These are phyloP conservation scores for Melangyna quadrimaculata DNA, from an alignment of 2,888 invertebrate genomes.

Conservation along the genomic window DNA sequence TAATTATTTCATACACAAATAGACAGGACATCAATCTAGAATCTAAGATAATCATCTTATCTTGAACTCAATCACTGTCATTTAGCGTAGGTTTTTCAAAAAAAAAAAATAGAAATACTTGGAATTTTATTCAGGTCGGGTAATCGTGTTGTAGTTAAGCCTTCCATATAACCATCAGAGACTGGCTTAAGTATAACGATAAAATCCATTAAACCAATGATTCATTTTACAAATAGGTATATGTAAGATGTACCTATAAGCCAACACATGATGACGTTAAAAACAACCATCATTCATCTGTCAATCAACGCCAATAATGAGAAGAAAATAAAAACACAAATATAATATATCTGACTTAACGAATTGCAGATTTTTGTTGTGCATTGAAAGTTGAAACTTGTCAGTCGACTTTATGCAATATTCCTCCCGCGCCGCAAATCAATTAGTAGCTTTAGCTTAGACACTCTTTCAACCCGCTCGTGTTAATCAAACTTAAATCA, in stretches of 20 bases:
- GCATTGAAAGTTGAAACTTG: neutral
- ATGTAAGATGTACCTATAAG: neutral
- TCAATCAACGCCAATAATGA: constrained; percentile 4
- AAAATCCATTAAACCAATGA: neutral
- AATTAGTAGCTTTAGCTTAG: neutral
- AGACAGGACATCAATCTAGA: neutral
- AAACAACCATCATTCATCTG: constrained; percentile 34
- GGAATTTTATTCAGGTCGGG: constrained; percentile 4
- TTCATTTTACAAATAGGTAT: constrained; percentile 14
- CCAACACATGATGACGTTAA: constrained; percentile 28
- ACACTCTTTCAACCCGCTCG: constrained; percentile 7
- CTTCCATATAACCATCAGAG: neutral
- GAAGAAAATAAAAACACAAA: neutral
- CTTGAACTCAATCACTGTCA: constrained; percentile 30
- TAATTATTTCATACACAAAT: neutral
- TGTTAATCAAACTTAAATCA: neutral
- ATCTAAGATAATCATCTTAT: neutral
- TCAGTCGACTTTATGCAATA: constrained; percentile 21
- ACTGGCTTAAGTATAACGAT: neutral
- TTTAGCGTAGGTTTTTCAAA: neutral
- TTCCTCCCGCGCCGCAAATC: constrained; percentile 38
- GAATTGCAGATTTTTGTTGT: neutral
- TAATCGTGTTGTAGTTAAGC: neutral
- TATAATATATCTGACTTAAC: neutral
- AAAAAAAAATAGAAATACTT: neutral